Evolutionary conservation across 2,113 vertebrate genomes (phyloP).

Genomic region (Cricetomys ansorgei): DNA sequence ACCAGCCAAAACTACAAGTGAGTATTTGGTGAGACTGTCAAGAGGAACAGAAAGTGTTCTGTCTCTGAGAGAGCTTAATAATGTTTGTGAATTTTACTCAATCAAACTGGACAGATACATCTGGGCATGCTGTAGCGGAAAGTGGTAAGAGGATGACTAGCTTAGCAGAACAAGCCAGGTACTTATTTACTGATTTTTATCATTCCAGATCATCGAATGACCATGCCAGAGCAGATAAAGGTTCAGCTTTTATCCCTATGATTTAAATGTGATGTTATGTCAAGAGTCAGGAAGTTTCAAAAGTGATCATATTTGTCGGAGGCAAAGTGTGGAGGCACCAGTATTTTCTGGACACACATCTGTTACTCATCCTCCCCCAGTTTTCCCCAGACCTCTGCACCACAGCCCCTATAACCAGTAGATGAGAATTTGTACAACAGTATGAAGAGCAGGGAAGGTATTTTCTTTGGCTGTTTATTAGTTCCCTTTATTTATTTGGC

Average conservation of each 20-base stretch:
- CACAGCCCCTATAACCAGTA: neutral
- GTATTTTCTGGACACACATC: neutral
- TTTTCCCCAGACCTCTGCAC: neutral
- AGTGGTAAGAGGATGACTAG: neutral
- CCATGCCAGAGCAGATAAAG: neutral
- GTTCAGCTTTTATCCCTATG: neutral
- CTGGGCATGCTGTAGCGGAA: neutral
- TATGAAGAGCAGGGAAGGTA: neutral
- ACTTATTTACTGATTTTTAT: constrained; percentile 14
- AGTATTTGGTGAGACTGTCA: neutral
- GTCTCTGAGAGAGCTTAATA: neutral
- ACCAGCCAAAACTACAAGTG: neutral
- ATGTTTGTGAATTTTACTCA: neutral
- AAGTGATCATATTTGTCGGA: neutral
- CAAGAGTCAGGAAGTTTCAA: neutral
- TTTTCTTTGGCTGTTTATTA: neutral
- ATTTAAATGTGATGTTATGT: neutral
- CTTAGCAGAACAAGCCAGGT: neutral
- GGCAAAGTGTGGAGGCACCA: neutral
- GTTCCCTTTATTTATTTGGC: neutral
- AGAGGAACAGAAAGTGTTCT: neutral
- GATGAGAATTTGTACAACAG: neutral
- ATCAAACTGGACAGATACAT: neutral
- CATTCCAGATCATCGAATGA: too few species aligned
- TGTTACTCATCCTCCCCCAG: neutral